Base-by-base conservation (phyloP, 2,888 invertebrate genomes). In the Sarcophaga rosellei region DNA sequence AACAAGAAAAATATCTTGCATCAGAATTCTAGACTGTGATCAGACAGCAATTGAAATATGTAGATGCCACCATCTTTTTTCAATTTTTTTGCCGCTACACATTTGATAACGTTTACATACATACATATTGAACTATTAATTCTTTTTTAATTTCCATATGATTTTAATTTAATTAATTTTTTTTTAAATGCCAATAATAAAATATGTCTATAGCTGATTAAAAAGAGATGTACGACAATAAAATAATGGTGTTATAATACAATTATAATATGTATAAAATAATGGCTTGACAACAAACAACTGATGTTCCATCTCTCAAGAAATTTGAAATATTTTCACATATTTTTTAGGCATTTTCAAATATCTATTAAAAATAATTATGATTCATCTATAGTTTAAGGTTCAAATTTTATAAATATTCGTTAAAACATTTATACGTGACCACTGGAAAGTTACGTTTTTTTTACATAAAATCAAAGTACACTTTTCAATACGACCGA, bases 61-160 rank as follows among this genome's bases (percentile, higher is more conserved):
- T n/a, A 78, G 35, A 15, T 76, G 63, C 57, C 21, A 69, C 44
- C 69, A 81, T 81, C 23, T 75, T 69, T 69, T 17, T 45, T 76
- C 15, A 53, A 12, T 84, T 35, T 84, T 82, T 45, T 17, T 53
- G 53, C 53, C 17, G 76, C 17, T n/a, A 65, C 5, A 35, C 17
- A 17, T 74, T 44, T 79, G 88, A 88, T 89, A 88, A 89, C 74
- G 81, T 81, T 87, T 84, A 85, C 73, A 35, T 35, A 35, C 35
- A 35, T 35, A 35, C 35, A 86, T 76, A 65, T 70, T 82, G 75
- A 87, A 87, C 82, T 85, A 82, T 76, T 72, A 83, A 72, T 77
- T 68, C 4, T 77, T 77, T 23, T 47, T 81, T 84, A 45, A 59
- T 82, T 44, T 45, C 12, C 23, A 69, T 79, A 25, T 72, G 57